Evolutionary conservation across 30 jellyfish, hydroid and myxozoan genomes (phyloP), one percentile per base, ranked within the genome.

Genomic region (Mastigias papua): DNA sequence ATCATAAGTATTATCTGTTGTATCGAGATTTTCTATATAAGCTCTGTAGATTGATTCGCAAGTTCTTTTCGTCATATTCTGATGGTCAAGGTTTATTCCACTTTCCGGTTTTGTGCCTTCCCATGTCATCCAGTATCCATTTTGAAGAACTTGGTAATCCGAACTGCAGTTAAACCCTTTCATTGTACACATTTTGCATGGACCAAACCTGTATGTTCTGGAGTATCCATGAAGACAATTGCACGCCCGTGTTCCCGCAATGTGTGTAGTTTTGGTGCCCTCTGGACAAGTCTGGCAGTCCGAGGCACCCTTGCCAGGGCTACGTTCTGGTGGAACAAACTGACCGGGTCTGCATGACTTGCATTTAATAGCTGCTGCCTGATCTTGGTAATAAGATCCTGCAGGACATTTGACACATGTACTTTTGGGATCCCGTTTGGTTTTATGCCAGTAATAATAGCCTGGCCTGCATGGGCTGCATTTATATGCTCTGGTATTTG

Each of bases 81-180:
- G 15, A 35, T 76, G 51, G 0, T 8, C 2, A 2, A 72, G 37
- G 1, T 34, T 37, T 6, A 49, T 21, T 28, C 15, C 51, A 31
- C 13, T 34, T 19, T 29, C 69, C 19, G 42, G 23, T 25, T 63
- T 25, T 17, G 74, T 63, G 13, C 42, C 74, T 4, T 63, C 23
- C 88, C 87, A 85, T 16, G 74, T 25, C 89, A 70, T 35, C 94
- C 94, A 85, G 49, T 50, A 85, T 31, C 88, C 94, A 22, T 22
- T 25, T 64, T 51, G 50, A 20, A 85, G 37, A 34, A 28, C 23
- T 23, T 66, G 88, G 34, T 71, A 85, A 62, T 85, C 94, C 19
- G 42, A 67, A 11, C 4, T 20, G 63, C 94, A 85, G 16, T 72
- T 46, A 63, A 85, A 48, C 25, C 94, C 94, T 15, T 10, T 20